A percentile compares a stretch with the other conserved stretches of the same genome.
Evolutionary conservation across 2,888 invertebrate genomes (phyloP).

Genomic region (Drosophila diplacantha): DNA sequence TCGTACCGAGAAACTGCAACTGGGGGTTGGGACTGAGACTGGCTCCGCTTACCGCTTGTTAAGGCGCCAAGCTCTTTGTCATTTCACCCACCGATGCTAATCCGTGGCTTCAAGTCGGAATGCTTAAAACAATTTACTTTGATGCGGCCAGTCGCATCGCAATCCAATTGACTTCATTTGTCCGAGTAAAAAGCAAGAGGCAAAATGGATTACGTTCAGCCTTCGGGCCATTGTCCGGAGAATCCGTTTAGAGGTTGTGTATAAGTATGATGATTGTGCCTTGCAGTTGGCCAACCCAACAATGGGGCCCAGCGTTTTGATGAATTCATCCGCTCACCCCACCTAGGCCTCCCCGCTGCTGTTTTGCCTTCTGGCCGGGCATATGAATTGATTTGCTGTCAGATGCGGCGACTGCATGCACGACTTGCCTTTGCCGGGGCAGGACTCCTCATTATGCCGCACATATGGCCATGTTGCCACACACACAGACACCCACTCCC

Average conservation of each 20-base stretch:
- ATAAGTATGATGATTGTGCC: slow-evolving; percentile 46
- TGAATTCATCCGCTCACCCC: slow-evolving; percentile 49
- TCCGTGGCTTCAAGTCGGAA: slow-evolving; percentile 51
- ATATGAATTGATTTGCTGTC: slow-evolving; percentile 72
- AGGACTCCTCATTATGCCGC: slow-evolving; percentile 65
- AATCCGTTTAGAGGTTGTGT: slow-evolving; percentile 48
- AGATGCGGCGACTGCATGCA: slow-evolving; percentile 56
- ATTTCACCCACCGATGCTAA: slow-evolving; percentile 61
- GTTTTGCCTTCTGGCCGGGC: slow-evolving; percentile 30
- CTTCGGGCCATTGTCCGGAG: slow-evolving; percentile 27
- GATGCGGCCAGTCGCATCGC: slow-evolving; percentile 52
- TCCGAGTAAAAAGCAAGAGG: slow-evolving; percentile 55
- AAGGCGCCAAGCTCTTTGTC: slow-evolving; percentile 63
- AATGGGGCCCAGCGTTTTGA: slow-evolving; percentile 52
- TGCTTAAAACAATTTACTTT: slow-evolving; percentile 73
- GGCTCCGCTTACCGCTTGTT: slow-evolving; percentile 35
- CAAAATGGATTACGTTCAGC: slow-evolving; percentile 53
- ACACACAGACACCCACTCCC: slow-evolving; percentile 8
- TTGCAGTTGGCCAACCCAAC: slow-evolving; percentile 60
- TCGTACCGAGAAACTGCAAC: slow-evolving; percentile 63
- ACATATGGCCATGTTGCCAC: slow-evolving; percentile 60
- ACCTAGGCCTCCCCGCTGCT: slow-evolving; percentile 15
- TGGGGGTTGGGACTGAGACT: slow-evolving; percentile 7
- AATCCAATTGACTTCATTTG: slow-evolving; percentile 73
- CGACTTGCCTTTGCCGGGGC: slow-evolving; percentile 54